phyloP scores from a whole-genome alignment of 2,797 vertebrate genomes.

The Sphenodon punctatus region DNA sequence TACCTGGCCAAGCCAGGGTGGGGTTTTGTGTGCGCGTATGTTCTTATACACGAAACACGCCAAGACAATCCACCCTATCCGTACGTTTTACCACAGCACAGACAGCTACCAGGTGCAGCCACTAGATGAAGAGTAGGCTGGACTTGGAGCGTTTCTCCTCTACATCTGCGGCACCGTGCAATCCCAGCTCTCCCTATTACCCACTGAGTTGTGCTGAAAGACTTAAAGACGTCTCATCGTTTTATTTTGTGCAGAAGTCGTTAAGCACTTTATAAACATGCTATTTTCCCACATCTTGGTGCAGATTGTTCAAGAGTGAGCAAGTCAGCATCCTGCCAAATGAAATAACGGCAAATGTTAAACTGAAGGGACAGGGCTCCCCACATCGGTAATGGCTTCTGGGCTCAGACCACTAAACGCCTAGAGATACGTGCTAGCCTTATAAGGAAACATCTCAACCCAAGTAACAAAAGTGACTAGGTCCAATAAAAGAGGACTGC shows the following conservation, averaged over 20 bases:
- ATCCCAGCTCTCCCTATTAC: too few species aligned
- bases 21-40: too few species aligned
- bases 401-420: too few species aligned
- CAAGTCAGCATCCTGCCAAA: background rate
- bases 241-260: too few species aligned
- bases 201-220: background rate
- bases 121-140: background rate
- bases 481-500: background rate
- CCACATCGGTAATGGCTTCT: too few species aligned
- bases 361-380: fast-evolving
- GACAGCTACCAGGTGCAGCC: background rate
- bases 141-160: background rate
- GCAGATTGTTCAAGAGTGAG: background rate
- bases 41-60: too few species aligned
- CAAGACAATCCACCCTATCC: too few species aligned
- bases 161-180: too few species aligned
- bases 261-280: background rate
- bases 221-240: background rate
- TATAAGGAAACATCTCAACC: background rate
- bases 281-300: background rate
- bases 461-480: too few species aligned
- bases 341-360: background rate
- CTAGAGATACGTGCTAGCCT: background rate
- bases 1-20: too few species aligned
- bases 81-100: too few species aligned